These are phyloP conservation scores for Alosa sapidissima DNA, from an alignment of 2,797 vertebrate genomes.

Conservation along the genomic window DNA sequence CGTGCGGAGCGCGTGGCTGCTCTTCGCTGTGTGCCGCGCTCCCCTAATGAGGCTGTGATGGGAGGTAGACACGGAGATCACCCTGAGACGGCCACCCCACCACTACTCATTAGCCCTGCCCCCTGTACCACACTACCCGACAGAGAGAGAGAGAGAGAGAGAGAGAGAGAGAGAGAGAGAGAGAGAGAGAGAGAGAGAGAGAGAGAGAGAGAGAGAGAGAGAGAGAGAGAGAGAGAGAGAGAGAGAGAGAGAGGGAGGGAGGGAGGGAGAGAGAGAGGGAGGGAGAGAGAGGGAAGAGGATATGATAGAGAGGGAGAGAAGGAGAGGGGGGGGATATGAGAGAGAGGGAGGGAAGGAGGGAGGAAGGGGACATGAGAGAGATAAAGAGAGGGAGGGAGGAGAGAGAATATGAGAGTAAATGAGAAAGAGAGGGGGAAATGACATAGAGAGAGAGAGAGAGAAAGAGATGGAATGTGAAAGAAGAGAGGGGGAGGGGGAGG, in stretches of 20 bases:
- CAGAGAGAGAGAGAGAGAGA: neutral
- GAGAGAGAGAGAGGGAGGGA: neutral
- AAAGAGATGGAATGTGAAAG: neutral
- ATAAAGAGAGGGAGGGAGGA: neutral
- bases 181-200: neutral
- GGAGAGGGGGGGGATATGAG: neutral
- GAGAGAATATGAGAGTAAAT: neutral
- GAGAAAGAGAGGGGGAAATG: neutral
- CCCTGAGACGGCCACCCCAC: neutral
- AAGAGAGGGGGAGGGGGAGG: neutral
- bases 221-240: neutral
- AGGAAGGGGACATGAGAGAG: neutral
- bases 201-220: neutral
- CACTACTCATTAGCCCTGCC: conserved; percentile 7
- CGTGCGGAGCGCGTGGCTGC: neutral
- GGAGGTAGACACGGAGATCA: neutral
- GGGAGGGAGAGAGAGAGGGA: neutral
- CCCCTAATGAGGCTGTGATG: conserved; percentile 6
- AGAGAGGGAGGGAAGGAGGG: too few relatives aligned
- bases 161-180: neutral
- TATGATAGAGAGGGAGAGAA: neutral
- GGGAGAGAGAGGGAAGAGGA: neutral
- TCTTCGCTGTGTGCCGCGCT: neutral
- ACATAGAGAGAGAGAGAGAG: neutral
- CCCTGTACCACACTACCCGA: neutral